A percentile compares a stretch with the other conserved stretches of the same genome.
Evolutionary conservation across 1,140 invertebrate species (phyloP).

Genomic region (Tetragonula clypearis): DNA sequence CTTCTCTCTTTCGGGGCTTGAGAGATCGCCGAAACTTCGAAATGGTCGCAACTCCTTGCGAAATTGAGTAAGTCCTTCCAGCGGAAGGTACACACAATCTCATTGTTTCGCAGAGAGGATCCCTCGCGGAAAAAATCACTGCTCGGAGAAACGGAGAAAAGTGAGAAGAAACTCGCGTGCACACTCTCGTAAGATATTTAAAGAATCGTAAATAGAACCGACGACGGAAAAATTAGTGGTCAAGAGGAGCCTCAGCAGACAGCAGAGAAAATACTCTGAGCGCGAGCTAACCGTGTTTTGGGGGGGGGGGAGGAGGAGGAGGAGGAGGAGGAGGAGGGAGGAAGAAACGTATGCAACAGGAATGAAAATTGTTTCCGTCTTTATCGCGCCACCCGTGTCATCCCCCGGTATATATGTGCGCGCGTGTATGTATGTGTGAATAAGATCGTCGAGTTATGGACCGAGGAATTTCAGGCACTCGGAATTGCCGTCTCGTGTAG

Average conservation of each 20-base stretch:
- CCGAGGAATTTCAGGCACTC: constrained; percentile 35
- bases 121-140: too few species aligned
- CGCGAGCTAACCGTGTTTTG: too few species aligned
- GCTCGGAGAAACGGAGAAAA: too few species aligned
- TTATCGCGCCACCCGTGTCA: background rate
- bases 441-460: constrained; percentile 43
- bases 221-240: background rate
- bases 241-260: background rate
- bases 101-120: too few species aligned
- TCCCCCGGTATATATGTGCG: too few species aligned
- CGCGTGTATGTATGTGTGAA: background rate
- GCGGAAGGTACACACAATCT: too few species aligned
- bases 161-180: background rate
- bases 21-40: too few species aligned
- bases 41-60: too few species aligned
- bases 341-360: background rate
- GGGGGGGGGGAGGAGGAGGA: too few species aligned
- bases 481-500: constrained; percentile 35
- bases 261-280: background rate
- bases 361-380: constrained; percentile 34
- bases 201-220: background rate
- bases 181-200: background rate
- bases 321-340: too few species aligned
- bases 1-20: too few species aligned
- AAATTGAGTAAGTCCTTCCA: too few species aligned